Evolutionary conservation across 2,888 invertebrate species (phyloP), one percentile per base, ranked within the genome.

Genomic region (Lottia gigantea): DNA sequence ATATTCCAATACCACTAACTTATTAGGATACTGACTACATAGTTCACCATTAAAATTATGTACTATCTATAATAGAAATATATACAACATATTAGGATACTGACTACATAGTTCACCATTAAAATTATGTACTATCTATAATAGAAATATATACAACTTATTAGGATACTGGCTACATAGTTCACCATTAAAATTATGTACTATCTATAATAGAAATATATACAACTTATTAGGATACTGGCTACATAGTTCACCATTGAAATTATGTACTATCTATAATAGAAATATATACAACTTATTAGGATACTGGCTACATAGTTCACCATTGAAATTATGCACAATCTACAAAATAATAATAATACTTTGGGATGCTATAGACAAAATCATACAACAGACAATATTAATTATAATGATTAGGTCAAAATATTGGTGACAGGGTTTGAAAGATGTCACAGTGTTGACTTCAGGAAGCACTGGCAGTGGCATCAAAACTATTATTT

Each of bases 161-260:
- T 31, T 31, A 31, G 31, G 2, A 31, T 31, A 31, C 31, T 31
- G 31, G 31, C 31, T 31, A 31, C 31, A 31, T 31, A 31, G 31
- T 31, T 31, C 31, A 31, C 31, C 31, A 31, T 31, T 31, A 31
- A 31, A 31, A 31, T 31, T 31, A 31, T 31, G 31, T 31, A 31
- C 31, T 3, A 31, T 31, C 31, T 31, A 31, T 31, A 31, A 31
- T 31, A 31, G 6, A 31, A 83, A 90, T 76, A 94, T 90, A 66
- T 93, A 91, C 74, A 94, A 89, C 76, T 92, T 91, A 81, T 91
- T 91, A 46, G 94, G 94, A 89, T 94, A 94, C 74, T 93, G 92
- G 66, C 91, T 90, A 87, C 93, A 92, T 62, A 94, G 89, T 79
- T 92, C 91, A 14, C 94, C 94, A 80, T 90, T 90, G 40, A 88